phyloP scores from a whole-genome alignment of 2,888 invertebrate genomes.

The Oxyscelio sp. region DNA sequence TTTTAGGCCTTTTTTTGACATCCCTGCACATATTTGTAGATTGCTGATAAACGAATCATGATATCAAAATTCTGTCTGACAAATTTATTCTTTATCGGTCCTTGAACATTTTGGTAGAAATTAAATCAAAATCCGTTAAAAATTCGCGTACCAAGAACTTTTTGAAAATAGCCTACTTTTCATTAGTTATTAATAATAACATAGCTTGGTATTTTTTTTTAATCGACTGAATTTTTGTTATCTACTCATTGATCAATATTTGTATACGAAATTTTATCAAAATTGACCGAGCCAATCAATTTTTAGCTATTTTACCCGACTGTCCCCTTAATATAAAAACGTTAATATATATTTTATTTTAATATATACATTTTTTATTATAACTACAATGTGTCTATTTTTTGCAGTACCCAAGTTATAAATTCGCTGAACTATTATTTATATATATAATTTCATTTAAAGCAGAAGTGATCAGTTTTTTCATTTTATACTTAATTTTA shows the following conservation, averaged over 20 bases:
- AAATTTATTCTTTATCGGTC: no score
- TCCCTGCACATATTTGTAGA: constrained; percentile 7
- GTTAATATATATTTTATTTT: no score
- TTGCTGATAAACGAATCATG: no score
- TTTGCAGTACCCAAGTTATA: no score
- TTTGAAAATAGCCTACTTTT: constrained; percentile 10
- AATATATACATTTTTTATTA: no score
- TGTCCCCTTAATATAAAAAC: no score
- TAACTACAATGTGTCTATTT: no score
- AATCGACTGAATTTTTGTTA: constrained; percentile 6
- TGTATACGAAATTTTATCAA: constrained; percentile 8
- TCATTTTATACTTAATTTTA: no score
- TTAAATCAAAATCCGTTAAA: constrained; percentile 26
- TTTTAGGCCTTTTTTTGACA: constrained; percentile 25
- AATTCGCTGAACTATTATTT: no score
- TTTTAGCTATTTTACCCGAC: constrained; percentile 2
- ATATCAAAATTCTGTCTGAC: no score
- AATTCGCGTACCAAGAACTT: constrained; percentile 1
- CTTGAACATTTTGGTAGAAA: constrained; percentile 4
- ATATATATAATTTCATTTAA: no score
- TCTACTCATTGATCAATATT: constrained; percentile 3
- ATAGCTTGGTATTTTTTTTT: constrained; percentile 8
- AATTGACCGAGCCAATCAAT: constrained; percentile 6
- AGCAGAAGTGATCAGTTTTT: no score
- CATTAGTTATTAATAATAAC: neutral